These are phyloP conservation scores for Actinernus sp. DNA, from an alignment of 92 coral and sea anemone species.

Conservation along the genomic window DNA sequence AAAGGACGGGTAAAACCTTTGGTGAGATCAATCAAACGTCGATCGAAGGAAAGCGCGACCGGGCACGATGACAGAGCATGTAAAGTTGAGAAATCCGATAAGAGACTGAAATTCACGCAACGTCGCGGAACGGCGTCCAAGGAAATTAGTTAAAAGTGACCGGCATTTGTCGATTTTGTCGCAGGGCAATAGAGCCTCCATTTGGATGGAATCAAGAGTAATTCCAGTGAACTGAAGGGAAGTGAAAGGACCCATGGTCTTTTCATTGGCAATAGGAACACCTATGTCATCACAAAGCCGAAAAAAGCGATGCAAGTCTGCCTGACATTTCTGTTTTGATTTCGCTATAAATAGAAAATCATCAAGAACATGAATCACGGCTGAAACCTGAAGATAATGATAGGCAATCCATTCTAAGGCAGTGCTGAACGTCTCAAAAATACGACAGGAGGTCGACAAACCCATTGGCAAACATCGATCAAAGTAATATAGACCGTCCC, in stretches of 20 bases:
- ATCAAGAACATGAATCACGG: slow-evolving; percentile 31
- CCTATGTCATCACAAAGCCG: too few relatives aligned
- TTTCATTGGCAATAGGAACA: too few relatives aligned
- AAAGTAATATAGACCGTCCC: slow-evolving; percentile 14
- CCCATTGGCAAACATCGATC: slow-evolving; percentile 39
- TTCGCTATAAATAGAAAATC: slow-evolving; percentile 32
- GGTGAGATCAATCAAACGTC: neutral
- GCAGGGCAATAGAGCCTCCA: neutral
- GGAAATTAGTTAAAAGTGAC: too few relatives aligned
- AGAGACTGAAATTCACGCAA: neutral
- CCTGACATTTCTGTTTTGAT: too few relatives aligned
- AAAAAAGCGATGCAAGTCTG: too few relatives aligned
- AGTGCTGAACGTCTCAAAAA: slow-evolving; percentile 22
- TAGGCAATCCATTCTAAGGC: slow-evolving; percentile 40
- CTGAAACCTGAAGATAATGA: neutral
- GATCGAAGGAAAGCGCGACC: slow-evolving; percentile 17
- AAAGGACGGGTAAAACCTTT: neutral
- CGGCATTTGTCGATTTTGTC: neutral
- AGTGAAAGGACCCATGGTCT: too few relatives aligned
- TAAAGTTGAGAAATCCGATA: slow-evolving; percentile 4
- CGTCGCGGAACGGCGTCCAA: neutral
- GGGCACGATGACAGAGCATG: slow-evolving; percentile 11
- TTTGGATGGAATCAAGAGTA: neutral
- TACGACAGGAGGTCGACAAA: slow-evolving; percentile 2
- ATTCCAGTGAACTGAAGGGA: neutral